Percentiles rank a stretch among this genome's conserved stretches.
Evolutionary conservation across 2,888 invertebrate species (phyloP).

Genomic region (Ochropleura plecta): DNA sequence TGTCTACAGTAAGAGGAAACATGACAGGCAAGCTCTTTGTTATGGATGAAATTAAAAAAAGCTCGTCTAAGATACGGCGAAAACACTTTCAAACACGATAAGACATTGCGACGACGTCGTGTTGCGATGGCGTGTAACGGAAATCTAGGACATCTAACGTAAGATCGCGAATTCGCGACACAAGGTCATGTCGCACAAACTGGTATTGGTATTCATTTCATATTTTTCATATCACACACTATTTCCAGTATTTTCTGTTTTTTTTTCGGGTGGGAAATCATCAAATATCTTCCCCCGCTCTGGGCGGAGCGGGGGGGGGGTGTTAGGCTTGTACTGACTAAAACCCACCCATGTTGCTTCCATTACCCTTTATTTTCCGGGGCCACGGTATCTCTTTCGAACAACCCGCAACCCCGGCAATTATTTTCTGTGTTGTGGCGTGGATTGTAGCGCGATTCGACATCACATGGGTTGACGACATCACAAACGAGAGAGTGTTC

Average conservation of each 20-base stretch:
- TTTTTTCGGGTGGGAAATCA: no score
- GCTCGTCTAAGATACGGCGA: not conserved
- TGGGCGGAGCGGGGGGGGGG: no score
- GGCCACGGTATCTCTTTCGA: no score
- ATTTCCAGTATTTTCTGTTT: no score
- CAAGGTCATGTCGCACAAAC: not conserved
- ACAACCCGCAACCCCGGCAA: no score
- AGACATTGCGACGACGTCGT: not conserved
- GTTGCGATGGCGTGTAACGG: not conserved
- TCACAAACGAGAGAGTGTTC: not conserved
- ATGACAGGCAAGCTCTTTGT: not conserved
- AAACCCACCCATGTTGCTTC: no score
- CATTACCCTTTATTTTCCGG: no score
- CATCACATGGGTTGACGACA: not conserved
- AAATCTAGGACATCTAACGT: not conserved
- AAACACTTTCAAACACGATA: not conserved
- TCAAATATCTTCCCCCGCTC: no score
- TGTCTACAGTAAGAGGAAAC: not conserved
- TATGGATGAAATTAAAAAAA: not conserved
- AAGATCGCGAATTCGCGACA: not conserved
- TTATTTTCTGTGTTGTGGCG: not conserved
- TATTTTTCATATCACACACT: no score
- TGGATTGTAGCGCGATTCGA: not conserved
- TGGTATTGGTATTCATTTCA: no score
- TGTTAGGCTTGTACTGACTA: no score